A percentile compares a stretch with the other conserved stretches of the same genome.
phyloP scores from a whole-genome alignment of 2,113 vertebrate genomes.

The Lichenostomus cassidix region DNA sequence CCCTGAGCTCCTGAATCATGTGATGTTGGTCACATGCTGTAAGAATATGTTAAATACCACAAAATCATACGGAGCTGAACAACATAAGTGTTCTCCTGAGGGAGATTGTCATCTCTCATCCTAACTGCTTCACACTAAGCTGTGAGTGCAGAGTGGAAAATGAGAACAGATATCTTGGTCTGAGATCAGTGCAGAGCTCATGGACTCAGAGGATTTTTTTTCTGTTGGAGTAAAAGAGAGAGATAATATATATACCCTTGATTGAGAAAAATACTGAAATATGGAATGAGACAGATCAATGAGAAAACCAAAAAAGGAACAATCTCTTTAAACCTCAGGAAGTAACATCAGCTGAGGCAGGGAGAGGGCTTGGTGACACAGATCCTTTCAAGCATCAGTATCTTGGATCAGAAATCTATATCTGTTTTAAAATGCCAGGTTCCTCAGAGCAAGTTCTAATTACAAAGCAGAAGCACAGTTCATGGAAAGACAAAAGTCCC shows the following conservation, averaged over 20 bases:
- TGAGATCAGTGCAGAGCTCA: background rate
- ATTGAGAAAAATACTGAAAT: background rate
- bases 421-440: background rate
- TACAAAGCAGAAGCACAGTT: background rate
- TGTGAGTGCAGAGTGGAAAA: background rate
- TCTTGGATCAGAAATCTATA: background rate
- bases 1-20: background rate
- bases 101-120: background rate
- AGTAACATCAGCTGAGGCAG: background rate
- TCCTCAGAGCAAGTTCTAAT: background rate
- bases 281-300: background rate
- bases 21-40: fast-evolving
- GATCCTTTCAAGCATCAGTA: background rate
- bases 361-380: background rate
- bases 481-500: background rate
- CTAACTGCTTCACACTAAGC: background rate
- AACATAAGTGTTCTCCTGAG: background rate
- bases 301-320: background rate
- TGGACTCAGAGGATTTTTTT: background rate
- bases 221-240: background rate
- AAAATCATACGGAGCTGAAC: background rate
- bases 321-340: background rate
- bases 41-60: background rate
- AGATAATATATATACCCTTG: background rate
- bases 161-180: background rate